Percentiles rank a stretch among this genome's conserved stretches.
Conservation (phyloP, 2,113 vertebrate species). For the Hiodon tergisus region DNA sequence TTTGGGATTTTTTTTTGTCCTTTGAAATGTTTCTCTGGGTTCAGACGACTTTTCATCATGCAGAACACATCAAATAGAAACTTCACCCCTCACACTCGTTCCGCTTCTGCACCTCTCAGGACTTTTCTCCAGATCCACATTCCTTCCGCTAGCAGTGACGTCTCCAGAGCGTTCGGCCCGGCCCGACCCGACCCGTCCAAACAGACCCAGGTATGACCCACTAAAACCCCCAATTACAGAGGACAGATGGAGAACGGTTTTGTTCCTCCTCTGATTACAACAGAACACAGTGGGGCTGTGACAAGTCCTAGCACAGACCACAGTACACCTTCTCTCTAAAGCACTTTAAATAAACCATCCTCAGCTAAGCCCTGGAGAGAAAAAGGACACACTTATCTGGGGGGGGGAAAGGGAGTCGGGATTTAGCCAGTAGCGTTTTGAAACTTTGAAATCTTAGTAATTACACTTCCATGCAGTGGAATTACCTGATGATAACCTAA, state of each 20-base stretch:
- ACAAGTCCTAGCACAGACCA: conserved; percentile 7
- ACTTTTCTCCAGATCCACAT: conserved; percentile 36
- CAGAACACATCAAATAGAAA: conserved; percentile 4
- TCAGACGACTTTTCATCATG: conserved; percentile 1
- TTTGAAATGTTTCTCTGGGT: conserved; percentile 15
- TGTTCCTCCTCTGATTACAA: not conserved
- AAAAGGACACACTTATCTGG: not conserved
- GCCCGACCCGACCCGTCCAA: conserved; percentile 21
- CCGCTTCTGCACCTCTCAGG: not conserved
- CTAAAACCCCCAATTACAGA: conserved; percentile 24
- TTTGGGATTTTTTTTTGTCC: not conserved
- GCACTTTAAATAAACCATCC: not conserved
- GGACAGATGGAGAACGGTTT: not conserved
- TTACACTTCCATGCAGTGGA: conserved; percentile 2
- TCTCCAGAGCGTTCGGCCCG: conserved; percentile 16
- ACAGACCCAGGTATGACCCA: conserved; percentile 36
- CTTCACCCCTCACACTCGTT: not conserved
- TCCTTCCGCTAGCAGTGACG: conserved; percentile 59
- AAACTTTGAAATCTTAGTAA: not conserved
- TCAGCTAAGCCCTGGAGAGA: not conserved
- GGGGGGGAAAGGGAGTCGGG: conserved; percentile 8
- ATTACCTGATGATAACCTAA: not conserved
- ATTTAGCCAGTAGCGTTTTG: not conserved
- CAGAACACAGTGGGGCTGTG: not conserved
- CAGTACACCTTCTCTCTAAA: not conserved